phyloP scores from a whole-genome alignment of 1,140 invertebrate genomes.

The Drosophila bifasciata region DNA sequence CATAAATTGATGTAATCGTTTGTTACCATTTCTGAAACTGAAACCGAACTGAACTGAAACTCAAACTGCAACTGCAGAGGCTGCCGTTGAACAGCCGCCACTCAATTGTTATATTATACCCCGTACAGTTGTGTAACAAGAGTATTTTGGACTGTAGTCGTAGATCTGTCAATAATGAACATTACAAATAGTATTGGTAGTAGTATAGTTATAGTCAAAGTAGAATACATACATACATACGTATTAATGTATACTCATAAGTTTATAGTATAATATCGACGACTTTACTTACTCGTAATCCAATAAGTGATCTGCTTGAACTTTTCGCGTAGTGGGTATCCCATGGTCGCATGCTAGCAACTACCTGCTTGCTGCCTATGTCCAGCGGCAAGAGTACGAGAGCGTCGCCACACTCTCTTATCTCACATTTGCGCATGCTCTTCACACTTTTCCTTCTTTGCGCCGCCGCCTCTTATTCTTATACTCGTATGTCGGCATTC shows the following conservation, averaged over 20 bases:
- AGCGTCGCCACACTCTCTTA: constrained; percentile 49
- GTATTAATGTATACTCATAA: too few relatives aligned
- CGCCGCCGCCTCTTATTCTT: constrained; percentile 16
- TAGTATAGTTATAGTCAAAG: too few relatives aligned
- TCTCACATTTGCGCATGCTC: constrained; percentile 69
- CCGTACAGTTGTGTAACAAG: too few relatives aligned
- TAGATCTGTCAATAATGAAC: too few relatives aligned
- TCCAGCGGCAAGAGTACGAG: too few relatives aligned
- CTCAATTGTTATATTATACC: constrained; percentile 27
- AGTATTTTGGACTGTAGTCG: too few relatives aligned
- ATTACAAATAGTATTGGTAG: too few relatives aligned
- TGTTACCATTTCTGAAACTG: constrained; percentile 83
- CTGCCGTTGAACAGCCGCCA: constrained; percentile 20
- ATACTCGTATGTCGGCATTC: constrained; percentile 56
- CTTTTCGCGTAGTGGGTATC: too few relatives aligned
- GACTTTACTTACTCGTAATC: neutral
- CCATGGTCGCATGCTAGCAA: too few relatives aligned
- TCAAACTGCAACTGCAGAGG: neutral
- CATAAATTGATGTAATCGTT: constrained; percentile 84
- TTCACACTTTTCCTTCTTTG: constrained; percentile 67
- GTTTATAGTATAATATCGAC: neutral
- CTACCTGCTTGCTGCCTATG: too few relatives aligned
- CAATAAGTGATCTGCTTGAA: too few relatives aligned
- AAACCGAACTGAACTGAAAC: constrained; percentile 52
- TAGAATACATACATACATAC: too few relatives aligned